Conservation (phyloP, 2,888 invertebrate species). For the Erebia palarica region DNA sequence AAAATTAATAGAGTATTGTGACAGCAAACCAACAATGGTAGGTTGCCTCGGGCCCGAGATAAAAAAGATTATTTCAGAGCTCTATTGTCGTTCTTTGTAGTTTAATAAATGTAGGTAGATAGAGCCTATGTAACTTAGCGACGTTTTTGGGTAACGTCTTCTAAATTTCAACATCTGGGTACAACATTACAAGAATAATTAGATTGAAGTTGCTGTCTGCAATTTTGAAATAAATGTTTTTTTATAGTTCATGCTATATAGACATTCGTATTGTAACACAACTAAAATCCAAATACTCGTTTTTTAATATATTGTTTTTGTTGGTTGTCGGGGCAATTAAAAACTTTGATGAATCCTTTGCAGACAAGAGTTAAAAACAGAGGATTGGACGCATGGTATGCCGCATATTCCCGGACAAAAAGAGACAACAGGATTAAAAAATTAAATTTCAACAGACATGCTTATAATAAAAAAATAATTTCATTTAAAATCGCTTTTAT, state of each 20-base stretch:
- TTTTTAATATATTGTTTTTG: too few relatives aligned
- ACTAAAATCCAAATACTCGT: too few relatives aligned
- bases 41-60: constrained; percentile 11
- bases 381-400: too few relatives aligned
- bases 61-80: constrained; percentile 5
- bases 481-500: not conserved
- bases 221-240: too few relatives aligned
- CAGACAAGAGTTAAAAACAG: too few relatives aligned
- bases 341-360: too few relatives aligned
- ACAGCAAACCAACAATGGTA: constrained; percentile 20
- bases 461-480: not conserved
- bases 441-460: not conserved
- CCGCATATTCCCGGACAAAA: too few relatives aligned
- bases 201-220: too few relatives aligned
- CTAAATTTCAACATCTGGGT: not conserved
- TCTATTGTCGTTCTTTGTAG: constrained; percentile 1
- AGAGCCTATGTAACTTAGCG: not conserved
- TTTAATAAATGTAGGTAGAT: not conserved
- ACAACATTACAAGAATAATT: too few relatives aligned
- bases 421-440: not conserved
- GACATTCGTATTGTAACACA: too few relatives aligned
- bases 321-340: too few relatives aligned
- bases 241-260: too few relatives aligned
- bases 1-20: constrained; percentile 22
- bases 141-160: not conserved